phyloP scores from a whole-genome alignment of 2,113 vertebrate species.

The Chelonoidis abingdonii region DNA sequence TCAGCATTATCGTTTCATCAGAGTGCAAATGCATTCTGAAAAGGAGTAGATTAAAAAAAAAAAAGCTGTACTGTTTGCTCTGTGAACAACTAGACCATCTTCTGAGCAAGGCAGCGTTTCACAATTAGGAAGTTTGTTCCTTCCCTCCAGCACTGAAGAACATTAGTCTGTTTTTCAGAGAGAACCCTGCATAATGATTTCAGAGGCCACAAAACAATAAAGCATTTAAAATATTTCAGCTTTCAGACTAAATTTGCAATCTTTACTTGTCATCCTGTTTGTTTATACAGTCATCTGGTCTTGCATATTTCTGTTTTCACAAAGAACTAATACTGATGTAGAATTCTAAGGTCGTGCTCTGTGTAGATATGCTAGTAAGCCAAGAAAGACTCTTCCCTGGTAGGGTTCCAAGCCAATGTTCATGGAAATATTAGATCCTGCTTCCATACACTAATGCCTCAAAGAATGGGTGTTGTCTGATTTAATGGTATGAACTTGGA shows the following conservation, averaged over 20 bases:
- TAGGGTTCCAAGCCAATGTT: not conserved
- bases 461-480: not conserved
- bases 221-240: accelerated
- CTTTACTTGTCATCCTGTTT: not conserved
- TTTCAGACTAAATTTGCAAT: not conserved
- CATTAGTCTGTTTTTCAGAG: not conserved
- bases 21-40: not conserved
- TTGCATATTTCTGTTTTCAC: not conserved
- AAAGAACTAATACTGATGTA: not conserved
- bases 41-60: not conserved
- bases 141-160: accelerated
- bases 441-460: accelerated
- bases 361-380: not conserved
- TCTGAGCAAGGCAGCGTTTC: not conserved
- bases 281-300: not conserved
- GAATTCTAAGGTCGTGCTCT: accelerated
- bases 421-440: not conserved
- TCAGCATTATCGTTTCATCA: not conserved
- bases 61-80: not conserved
- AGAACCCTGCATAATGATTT: not conserved
- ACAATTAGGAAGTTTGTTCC: not conserved
- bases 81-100: not conserved
- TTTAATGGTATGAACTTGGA: not conserved
- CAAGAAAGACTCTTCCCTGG: not conserved
- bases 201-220: not conserved